Conservation (phyloP, 92 coral and sea anemone species). For the Ricordea florida region DNA sequence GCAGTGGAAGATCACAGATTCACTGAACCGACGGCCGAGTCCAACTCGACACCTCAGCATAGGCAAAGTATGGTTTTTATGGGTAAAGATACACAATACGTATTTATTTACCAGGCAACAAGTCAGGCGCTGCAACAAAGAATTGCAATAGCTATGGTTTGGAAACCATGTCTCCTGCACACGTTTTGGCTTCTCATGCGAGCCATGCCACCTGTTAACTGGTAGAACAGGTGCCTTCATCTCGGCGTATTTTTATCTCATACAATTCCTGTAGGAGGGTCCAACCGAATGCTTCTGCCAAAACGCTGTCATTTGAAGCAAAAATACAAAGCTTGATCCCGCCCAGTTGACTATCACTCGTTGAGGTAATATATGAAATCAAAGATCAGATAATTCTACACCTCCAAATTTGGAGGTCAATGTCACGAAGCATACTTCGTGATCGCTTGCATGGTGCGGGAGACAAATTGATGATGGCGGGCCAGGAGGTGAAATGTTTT, state of each 20-base stretch:
- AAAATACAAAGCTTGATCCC: not conserved
- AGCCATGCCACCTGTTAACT: conserved; percentile 17
- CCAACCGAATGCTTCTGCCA: not conserved
- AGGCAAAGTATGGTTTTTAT: too few relatives aligned
- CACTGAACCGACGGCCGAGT: not conserved
- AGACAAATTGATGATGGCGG: conserved; percentile 27
- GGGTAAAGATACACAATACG: too few relatives aligned
- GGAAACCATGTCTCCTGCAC: too few relatives aligned
- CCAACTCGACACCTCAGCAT: too few relatives aligned
- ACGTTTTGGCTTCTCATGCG: too few relatives aligned
- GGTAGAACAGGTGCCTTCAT: conserved; percentile 3
- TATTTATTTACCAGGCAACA: too few relatives aligned
- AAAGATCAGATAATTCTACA: conserved; percentile 34
- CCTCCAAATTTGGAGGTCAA: conserved; percentile 19
- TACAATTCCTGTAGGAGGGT: not conserved
- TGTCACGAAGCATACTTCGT: not conserved
- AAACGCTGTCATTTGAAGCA: not conserved
- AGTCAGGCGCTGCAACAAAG: too few relatives aligned
- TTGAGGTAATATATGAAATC: conserved; percentile 23
- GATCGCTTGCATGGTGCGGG: not conserved
- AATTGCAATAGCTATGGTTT: too few relatives aligned
- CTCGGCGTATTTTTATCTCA: not conserved
- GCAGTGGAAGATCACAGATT: not conserved
- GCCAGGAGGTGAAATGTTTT: not conserved
- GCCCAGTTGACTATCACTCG: not conserved